Evolutionary conservation across 2,113 vertebrate genomes (phyloP).

Genomic region (Salvelinus fontinalis): DNA sequence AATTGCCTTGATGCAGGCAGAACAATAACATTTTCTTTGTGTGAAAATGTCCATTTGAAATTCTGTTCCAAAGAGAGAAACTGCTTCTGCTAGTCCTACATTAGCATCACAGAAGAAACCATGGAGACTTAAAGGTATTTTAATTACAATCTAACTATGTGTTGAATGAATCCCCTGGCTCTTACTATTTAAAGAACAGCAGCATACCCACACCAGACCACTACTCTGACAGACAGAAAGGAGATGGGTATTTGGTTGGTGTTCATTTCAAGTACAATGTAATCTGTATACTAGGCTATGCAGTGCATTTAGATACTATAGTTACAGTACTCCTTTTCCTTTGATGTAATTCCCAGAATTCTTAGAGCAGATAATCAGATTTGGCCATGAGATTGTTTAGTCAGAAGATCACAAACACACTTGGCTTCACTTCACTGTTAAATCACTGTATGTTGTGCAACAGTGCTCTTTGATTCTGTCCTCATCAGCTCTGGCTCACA

Average conservation of each 20-base stretch:
- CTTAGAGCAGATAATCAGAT: constrained; percentile 14
- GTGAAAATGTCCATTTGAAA: too few relatives aligned
- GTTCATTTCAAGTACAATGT: too few relatives aligned
- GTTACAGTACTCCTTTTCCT: not conserved
- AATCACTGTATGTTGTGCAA: constrained; percentile 18
- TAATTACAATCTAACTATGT: constrained; percentile 12
- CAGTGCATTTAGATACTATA: not conserved
- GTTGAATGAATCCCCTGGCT: constrained; percentile 21
- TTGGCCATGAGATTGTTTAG: constrained; percentile 16
- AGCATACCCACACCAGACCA: too few relatives aligned
- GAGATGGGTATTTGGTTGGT: too few relatives aligned
- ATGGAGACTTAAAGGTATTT: not conserved
- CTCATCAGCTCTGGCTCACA: too few relatives aligned
- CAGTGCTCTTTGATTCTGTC: not conserved
- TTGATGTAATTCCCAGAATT: constrained; percentile 9
- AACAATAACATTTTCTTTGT: too few relatives aligned
- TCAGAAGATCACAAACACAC: constrained; percentile 8
- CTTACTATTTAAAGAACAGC: too few relatives aligned
- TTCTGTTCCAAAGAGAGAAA: not conserved
- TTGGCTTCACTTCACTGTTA: constrained; percentile 1
- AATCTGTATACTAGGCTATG: not conserved
- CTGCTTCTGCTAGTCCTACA: not conserved
- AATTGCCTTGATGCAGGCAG: too few relatives aligned
- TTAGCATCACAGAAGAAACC: not conserved
- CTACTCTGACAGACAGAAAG: too few relatives aligned